These are phyloP conservation scores for Stictocephala bisonia DNA, from an alignment of 2,888 invertebrate species.

Conservation along the genomic window DNA sequence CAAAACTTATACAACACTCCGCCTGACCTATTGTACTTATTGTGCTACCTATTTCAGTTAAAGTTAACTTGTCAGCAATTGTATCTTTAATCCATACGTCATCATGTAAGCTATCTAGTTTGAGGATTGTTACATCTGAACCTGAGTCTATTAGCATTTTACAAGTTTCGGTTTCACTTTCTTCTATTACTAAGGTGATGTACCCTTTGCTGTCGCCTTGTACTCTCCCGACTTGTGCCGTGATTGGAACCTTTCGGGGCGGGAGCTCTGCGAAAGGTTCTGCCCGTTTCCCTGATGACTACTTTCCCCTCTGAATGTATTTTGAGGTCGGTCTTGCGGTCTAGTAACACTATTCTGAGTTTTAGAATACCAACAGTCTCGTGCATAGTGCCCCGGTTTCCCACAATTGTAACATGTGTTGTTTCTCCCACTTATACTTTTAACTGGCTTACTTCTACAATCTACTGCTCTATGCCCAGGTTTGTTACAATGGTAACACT, in stretches of 20 bases:
- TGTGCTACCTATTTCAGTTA: not conserved
- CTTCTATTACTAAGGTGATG: not conserved
- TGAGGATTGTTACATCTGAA: slow-evolving; percentile 13
- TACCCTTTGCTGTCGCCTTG: not conserved
- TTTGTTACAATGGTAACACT: slow-evolving; percentile 14
- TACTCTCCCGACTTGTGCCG: slow-evolving; percentile 5
- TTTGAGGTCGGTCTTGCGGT: too few relatives aligned
- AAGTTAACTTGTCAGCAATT: not conserved
- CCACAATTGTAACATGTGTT: slow-evolving; percentile 7
- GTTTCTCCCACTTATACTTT: not conserved
- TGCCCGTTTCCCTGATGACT: too few relatives aligned
- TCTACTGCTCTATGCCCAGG: not conserved
- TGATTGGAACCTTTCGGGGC: not conserved
- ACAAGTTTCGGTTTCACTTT: not conserved
- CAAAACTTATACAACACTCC: not conserved
- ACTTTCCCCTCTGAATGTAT: too few relatives aligned
- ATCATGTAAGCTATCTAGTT: slow-evolving; percentile 8
- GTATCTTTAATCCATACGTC: not conserved
- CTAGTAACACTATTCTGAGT: too few relatives aligned
- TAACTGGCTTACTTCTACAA: slow-evolving; percentile 1
- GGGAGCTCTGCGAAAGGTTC: too few relatives aligned
- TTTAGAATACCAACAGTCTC: not conserved
- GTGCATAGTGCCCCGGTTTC: not conserved
- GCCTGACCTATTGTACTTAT: not conserved
- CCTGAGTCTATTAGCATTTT: slow-evolving; percentile 15